A percentile compares a stretch with the other conserved stretches of the same genome.
phyloP scores from a whole-genome alignment of 2,113 vertebrate genomes.

The Gavia stellata region DNA sequence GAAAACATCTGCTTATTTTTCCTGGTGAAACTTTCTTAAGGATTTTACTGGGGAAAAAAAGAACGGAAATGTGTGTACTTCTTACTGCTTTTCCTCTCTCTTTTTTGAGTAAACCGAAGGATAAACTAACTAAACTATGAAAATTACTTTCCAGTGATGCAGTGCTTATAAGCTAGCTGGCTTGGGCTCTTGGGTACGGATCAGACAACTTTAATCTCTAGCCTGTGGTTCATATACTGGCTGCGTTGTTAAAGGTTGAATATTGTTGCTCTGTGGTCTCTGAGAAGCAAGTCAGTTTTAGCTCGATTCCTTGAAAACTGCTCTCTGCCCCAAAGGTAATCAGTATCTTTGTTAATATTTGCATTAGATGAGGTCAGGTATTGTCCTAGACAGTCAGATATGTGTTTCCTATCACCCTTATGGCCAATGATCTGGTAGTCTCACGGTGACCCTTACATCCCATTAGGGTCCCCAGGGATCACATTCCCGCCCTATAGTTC shows the following conservation, averaged over 20 bases:
- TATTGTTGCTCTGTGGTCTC: background rate
- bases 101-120: background rate
- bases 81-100: background rate
- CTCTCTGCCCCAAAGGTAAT: background rate
- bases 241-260: background rate
- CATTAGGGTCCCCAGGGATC: background rate
- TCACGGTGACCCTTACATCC: accelerated
- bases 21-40: background rate
- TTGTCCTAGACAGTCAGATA: background rate
- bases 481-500: background rate
- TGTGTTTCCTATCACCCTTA: background rate
- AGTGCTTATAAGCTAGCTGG: background rate
- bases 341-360: background rate
- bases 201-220: background rate
- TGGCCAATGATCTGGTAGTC: background rate
- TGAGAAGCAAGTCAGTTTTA: background rate
- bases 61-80: background rate
- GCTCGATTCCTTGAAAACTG: background rate
- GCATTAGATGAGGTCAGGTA: background rate
- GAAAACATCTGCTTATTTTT: background rate
- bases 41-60: background rate
- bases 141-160: background rate
- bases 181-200: background rate
- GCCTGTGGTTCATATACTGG: background rate
- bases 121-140: background rate